Evolutionary conservation across 2,888 invertebrate species (phyloP).

Genomic region (Rhamnusium bicolor): DNA sequence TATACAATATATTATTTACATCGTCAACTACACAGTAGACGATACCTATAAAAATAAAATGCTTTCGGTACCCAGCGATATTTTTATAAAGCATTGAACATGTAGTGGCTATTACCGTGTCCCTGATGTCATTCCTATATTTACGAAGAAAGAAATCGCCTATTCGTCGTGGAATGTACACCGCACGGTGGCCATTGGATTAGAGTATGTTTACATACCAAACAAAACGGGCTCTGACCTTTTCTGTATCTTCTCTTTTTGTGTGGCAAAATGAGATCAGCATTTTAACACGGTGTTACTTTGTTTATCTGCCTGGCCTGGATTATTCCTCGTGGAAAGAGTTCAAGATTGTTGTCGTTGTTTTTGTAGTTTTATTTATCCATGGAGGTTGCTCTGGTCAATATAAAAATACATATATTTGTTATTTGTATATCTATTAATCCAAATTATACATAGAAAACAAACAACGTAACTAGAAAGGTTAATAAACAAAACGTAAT

Average conservation of each 20-base stretch:
- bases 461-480: not conserved
- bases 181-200: constrained; percentile 23
- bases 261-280: constrained; percentile 23
- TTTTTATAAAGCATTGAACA: constrained; percentile 20
- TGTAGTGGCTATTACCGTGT: constrained; percentile 19
- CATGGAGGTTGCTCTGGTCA: no score
- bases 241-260: constrained; percentile 27
- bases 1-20: not conserved
- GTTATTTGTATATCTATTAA: not conserved
- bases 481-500: not conserved
- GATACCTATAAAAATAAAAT: not conserved
- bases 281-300: not conserved
- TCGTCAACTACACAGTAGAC: not conserved
- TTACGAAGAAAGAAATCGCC: constrained; percentile 39
- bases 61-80: not conserved
- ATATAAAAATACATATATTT: no score
- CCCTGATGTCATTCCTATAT: constrained; percentile 46
- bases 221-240: constrained; percentile 42
- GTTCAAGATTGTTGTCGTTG: not conserved
- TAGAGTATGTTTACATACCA: constrained; percentile 38
- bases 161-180: not conserved
- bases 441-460: no score
- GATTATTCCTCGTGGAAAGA: not conserved
- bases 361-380: not conserved
- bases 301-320: not conserved